phyloP scores from a whole-genome alignment of 2,113 vertebrate genomes.

The Dromiciops gliroides region DNA sequence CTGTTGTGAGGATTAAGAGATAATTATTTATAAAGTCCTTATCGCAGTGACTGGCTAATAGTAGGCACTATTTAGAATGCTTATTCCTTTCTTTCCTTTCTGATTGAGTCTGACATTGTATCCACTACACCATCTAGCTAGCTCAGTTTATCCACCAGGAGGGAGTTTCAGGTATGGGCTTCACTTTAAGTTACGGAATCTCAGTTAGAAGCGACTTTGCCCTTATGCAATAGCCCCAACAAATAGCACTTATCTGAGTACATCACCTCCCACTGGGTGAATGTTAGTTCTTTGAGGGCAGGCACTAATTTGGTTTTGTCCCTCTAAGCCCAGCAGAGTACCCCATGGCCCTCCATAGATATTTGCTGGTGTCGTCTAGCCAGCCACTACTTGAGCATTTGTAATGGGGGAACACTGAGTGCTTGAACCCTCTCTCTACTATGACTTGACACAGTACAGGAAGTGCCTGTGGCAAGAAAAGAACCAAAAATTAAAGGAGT shows the following conservation, averaged over 20 bases:
- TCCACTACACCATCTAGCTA: background rate
- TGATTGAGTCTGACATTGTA: background rate
- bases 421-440: background rate
- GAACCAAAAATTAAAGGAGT: background rate
- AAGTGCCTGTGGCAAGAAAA: background rate
- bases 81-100: too few species aligned
- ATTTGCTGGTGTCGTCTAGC: background rate
- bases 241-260: too few species aligned
- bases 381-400: background rate
- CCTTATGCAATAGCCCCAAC: too few species aligned
- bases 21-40: background rate
- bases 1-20: background rate
- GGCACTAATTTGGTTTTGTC: too few species aligned
- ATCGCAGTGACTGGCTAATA: too few species aligned
- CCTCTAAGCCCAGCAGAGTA: background rate
- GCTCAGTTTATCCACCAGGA: background rate
- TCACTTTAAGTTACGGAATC: background rate
- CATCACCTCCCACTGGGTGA: background rate
- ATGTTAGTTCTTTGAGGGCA: background rate
- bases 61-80: background rate
- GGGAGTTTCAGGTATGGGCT: too few species aligned
- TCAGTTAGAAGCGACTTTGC: background rate
- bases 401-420: background rate
- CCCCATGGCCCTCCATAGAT: background rate
- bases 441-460: background rate